phyloP scores from a whole-genome alignment of 2,797 vertebrate species.

The Hephaestus fuliginosus region DNA sequence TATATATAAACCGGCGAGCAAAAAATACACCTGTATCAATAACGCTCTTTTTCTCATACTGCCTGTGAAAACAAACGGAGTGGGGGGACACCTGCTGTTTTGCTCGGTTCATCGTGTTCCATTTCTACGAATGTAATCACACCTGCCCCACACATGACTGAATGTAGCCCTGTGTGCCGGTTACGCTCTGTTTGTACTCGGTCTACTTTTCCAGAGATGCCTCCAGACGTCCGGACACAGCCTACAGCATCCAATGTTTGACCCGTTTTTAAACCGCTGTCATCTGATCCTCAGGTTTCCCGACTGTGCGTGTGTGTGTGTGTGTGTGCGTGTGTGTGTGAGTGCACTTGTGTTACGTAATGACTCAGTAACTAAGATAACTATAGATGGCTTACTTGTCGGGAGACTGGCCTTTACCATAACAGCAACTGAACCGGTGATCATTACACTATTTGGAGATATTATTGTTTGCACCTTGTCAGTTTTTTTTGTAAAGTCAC shows the following conservation, averaged over 20 bases:
- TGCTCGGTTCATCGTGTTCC: conserved; percentile 20
- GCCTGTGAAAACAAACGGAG: conserved; percentile 49
- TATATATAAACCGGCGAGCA: neutral
- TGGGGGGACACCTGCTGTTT: conserved; percentile 38
- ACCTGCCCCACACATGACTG: conserved; percentile 53
- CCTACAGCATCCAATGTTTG: conserved; percentile 20
- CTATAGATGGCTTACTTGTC: neutral
- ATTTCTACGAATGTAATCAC: conserved; percentile 37
- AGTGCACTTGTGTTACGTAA: conserved; percentile 31
- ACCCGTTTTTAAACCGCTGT: conserved; percentile 24
- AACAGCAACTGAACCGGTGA: conserved; percentile 2
- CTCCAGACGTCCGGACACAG: conserved; percentile 24
- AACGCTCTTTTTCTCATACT: conserved; percentile 20
- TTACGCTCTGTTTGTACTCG: neutral
- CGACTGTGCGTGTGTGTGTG: neutral
- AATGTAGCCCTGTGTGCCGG: conserved; percentile 34
- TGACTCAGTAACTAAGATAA: conserved; percentile 15
- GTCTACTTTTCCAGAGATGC: conserved; percentile 17
- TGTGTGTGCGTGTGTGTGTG: neutral
- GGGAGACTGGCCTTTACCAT: neutral
- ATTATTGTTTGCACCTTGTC: neutral
- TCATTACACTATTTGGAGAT: neutral
- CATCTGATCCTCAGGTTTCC: conserved; percentile 38
- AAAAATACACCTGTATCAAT: conserved; percentile 67
- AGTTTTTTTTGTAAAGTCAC: neutral